phyloP scores from a whole-genome alignment of 2,113 vertebrate genomes.

The Sinocyclocheilus anophthalmus region DNA sequence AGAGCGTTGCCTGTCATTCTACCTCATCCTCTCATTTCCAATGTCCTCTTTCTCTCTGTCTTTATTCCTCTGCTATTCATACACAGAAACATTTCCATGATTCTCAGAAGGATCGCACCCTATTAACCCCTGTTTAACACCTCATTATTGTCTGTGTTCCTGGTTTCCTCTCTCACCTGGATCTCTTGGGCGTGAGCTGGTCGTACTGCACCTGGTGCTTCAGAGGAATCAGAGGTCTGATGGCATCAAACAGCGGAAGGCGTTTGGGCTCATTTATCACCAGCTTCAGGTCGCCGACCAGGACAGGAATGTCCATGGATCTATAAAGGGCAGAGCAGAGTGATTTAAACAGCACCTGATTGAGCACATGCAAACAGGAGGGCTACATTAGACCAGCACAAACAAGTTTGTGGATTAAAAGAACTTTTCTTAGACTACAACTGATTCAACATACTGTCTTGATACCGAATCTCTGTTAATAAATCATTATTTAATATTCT shows the following conservation, averaged over 20 bases:
- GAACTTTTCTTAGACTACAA: not conserved
- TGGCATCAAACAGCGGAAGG: constrained; percentile 91
- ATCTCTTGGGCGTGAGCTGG: constrained; percentile 90
- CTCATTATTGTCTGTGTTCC: not conserved
- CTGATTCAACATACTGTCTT: not conserved
- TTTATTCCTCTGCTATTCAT: not conserved
- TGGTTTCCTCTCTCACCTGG: constrained; percentile 77
- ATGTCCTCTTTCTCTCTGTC: not conserved
- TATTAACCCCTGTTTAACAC: not conserved
- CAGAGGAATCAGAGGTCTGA: constrained; percentile 93
- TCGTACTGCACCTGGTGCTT: constrained; percentile 99
- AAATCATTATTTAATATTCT: not conserved
- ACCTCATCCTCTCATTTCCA: not conserved
- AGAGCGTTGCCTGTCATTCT: constrained; percentile 6
- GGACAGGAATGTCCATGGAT: constrained; percentile 91
- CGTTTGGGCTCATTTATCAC: constrained; percentile 94
- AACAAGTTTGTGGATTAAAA: not conserved
- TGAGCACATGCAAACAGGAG: not conserved
- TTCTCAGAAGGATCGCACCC: not conserved
- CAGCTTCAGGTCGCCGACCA: constrained; percentile 94
- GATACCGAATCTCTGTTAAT: not conserved
- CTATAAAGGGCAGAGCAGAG: constrained; percentile 65
- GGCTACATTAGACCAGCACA: not conserved
- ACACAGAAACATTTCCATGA: not conserved
- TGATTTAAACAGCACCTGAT: not conserved